Base-by-base conservation (phyloP, 1,140 invertebrate genomes). In the Pseudomyrmex cubaensis region DNA sequence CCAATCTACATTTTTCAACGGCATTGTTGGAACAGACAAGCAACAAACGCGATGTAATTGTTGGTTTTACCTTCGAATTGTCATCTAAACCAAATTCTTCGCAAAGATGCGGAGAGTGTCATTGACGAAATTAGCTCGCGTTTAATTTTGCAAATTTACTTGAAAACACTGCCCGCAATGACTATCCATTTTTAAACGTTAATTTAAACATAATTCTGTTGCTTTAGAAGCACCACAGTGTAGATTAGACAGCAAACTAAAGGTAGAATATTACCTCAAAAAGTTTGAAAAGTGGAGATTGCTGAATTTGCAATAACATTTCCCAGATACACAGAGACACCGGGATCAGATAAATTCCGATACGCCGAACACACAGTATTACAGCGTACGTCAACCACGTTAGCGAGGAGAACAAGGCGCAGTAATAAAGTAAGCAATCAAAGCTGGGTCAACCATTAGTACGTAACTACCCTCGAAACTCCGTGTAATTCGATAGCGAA, bases 371-470 rank as follows among this genome's bases (percentile, higher is more conserved):
- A 67, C 35, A 35, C 35, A 17, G 69, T 22, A 70, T 59, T 50
- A 35, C 35, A 35, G 5, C 50, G 44, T n/a, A 13, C 13, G 20
- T 77, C 25, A 25, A 22, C 56, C 15, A 54, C 35, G 48, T 22
- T 57, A 9, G 54, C 44, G 1, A 59, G 17, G 20, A n/a, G 44
- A 54, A 57, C 48, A 57, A 67, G 35, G 35, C 64, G 15, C 10
- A 35, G 44, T 70, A 59, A 78, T 80, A 70, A 80, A 70, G 20
- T 50, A 72, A 80, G 54, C 76, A 50, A 70, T 80, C 76, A 70
- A 80, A 80, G 66, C 35, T 72, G 64, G 54, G 66, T 80, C 54
- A 70, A 59, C 54, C 64, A 50, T 59, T 67, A 48, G 20, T 70
- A 67, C 15, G 56, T 15, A 44, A 87, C 85, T 46, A 64, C 72